Conservation (phyloP, 2,888 invertebrate species). For the Eupelmus urozonus region DNA sequence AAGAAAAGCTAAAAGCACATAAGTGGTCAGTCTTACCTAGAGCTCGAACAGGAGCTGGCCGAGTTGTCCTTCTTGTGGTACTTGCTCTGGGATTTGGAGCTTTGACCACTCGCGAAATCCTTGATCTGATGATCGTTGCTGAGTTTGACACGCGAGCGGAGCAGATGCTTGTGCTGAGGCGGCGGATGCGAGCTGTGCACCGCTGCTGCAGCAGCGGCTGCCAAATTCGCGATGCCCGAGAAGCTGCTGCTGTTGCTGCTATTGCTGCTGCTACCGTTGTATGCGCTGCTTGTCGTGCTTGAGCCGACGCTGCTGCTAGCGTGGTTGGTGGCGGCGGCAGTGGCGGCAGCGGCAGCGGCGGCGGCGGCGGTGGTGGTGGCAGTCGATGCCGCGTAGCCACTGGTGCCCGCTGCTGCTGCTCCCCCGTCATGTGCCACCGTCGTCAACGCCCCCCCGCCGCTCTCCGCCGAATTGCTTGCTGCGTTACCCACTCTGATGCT, state of each 20-base stretch:
- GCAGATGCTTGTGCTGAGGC: conserved; percentile 74
- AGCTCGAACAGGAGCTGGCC: conserved; percentile 85
- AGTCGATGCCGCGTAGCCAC: conserved; percentile 71
- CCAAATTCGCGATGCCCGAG: conserved; percentile 31
- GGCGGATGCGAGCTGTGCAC: conserved; percentile 65
- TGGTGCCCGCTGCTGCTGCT: conserved; percentile 72
- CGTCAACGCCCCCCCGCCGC: conserved; percentile 73
- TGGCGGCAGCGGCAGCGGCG: conserved; percentile 19
- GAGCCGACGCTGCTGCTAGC: conserved; percentile 64
- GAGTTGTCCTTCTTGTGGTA: conserved; percentile 77
- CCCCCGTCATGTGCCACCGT: conserved; percentile 76
- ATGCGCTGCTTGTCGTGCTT: conserved; percentile 68
- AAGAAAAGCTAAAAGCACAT: background rate
- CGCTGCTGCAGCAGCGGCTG: conserved; percentile 65
- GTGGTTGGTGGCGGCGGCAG: conserved; percentile 26
- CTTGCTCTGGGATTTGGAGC: conserved; percentile 65
- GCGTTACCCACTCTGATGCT: conserved; percentile 78
- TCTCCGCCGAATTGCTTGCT: conserved; percentile 76
- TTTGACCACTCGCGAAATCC: conserved; percentile 61
- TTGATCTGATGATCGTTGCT: conserved; percentile 71
- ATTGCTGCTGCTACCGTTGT: conserved; percentile 59
- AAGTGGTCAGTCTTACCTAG: conserved; percentile 76
- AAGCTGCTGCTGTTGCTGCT: conserved; percentile 38
- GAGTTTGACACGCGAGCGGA: conserved; percentile 74
- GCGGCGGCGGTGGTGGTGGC: conserved; percentile 71